Conservation (phyloP, 2,113 vertebrate genomes). For the Sarotherodon lohbergeri region DNA sequence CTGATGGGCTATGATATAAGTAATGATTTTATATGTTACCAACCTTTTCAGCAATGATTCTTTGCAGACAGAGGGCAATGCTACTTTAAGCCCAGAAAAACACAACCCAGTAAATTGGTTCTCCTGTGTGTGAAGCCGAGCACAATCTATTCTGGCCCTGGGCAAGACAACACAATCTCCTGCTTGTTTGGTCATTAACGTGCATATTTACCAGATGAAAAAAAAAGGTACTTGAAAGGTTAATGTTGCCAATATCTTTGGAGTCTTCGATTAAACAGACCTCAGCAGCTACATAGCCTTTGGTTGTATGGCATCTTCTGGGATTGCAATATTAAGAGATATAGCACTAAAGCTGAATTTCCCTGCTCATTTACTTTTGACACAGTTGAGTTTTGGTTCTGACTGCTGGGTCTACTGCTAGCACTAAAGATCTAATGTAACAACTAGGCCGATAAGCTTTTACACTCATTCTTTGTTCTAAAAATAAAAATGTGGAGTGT, state of each 20-base stretch:
- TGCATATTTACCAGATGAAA: constrained; percentile 48
- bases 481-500: background rate
- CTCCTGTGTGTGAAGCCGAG: constrained; percentile 12
- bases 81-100: constrained; percentile 15
- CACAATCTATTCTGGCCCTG: constrained; percentile 48
- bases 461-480: background rate
- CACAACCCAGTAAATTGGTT: constrained; percentile 35
- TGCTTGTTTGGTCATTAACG: constrained; percentile 56
- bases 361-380: background rate
- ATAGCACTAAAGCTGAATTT: background rate
- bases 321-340: constrained; percentile 7
- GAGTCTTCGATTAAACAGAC: constrained; percentile 38
- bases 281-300: background rate
- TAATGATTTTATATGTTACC: background rate
- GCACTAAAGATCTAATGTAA: background rate
- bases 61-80: background rate
- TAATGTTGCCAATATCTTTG: constrained; percentile 46
- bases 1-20: background rate
- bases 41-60: background rate
- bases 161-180: constrained; percentile 57
- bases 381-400: background rate
- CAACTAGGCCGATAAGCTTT: background rate
- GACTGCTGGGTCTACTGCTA: background rate
- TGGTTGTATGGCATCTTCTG: constrained; percentile 20
- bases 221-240: constrained; percentile 34